Base-by-base conservation (phyloP, 2,797 vertebrate species). In the Lacerta bilineata region DNA sequence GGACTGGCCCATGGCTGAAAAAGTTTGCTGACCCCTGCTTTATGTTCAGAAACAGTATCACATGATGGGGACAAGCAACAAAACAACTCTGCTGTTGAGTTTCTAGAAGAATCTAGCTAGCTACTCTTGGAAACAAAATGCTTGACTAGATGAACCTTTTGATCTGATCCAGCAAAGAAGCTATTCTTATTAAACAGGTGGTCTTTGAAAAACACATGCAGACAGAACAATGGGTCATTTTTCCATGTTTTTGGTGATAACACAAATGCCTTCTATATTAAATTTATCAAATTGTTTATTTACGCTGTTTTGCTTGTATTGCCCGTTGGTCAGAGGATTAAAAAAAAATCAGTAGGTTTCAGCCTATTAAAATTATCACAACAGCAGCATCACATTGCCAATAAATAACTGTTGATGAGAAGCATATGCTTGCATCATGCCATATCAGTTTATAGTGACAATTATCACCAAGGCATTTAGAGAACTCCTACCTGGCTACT, bases 291-390 rank as follows among this genome's bases (percentile, higher is more conserved):
- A 50, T 23, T 66, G 4, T 75, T 15, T 11, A 84, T 77, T 75
- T 20, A 36, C 68, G 55, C 2, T 64, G 61, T 64, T 18, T 39
- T 50, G 25, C 36, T 64, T 59, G 13, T 29, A 33, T 33, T 23
- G 36, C 20, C 50, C 64, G 33, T 41, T 33, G 10, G 36, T 8
- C 23, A 15, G 23, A 6, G 5, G 29, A 4, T 25, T 13, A 79
- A 29, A 2, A 18, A 36, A 55, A 9, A 80, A 83, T 84, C 20
- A 92, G 86, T 77, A 72, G 8, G 10, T 41, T 87, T 91, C 39
- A 83, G 64, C 43, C 33, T 80, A 85, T 68, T 87, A 83, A 84
- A 86, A 90, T 91, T n/a, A 80, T 74, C 71, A 89, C 82, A 71
- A 86, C 83, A 88, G 68, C 17, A 71, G 33, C 17, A 84, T 39